Base-by-base conservation (phyloP, 2,888 invertebrate genomes). In the Lochmaea crataegi region DNA sequence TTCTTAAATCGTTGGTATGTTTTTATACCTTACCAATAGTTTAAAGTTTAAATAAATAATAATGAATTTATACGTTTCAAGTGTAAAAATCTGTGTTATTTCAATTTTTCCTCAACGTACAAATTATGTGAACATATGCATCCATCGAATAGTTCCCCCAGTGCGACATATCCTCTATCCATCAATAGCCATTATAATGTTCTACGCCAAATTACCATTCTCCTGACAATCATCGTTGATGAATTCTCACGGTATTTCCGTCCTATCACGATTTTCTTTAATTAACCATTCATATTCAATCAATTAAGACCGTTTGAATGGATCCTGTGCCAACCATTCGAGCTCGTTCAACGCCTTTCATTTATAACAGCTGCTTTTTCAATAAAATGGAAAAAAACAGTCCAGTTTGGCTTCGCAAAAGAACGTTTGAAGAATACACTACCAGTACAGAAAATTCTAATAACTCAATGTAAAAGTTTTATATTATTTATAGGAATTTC, bases 181-280 rank as follows among this genome's bases (percentile, higher is more conserved):
- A 42, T 63, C 18, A 41, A 63, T 63, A 63, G 61, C 41, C 18
- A 61, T 61, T 41, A 61, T 64, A 56, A 61, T 57, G 57, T 56
- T 57, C 42, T 26, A 26, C 32, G 56, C 64, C 42, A 70, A 70
- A 70, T 70, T 57, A 65, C 64, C 45, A 63, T 63, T 63, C 70
- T 14, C 70, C 42, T 45, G 42, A 70, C 70, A 70, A 64, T 64
- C 70, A 18, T 26, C 41, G 70, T 41, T 70, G 64, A 70, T 70
- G 70, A 70, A 70, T 70, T 70, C 70, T 22, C 70, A 70, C 70
- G 64, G 64, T 57, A 65, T 70, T 70, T 70, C 64, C 70, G 57
- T 70, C 32, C 64, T 10, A 65, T 56, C 70, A 70, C 64, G 57
- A 64, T 45, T 70, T 70, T 70, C 64, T 70, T 70, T 64, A 70